Evolutionary conservation across 2,797 vertebrate genomes (phyloP).

Genomic region (Amazona ochrocephala): DNA sequence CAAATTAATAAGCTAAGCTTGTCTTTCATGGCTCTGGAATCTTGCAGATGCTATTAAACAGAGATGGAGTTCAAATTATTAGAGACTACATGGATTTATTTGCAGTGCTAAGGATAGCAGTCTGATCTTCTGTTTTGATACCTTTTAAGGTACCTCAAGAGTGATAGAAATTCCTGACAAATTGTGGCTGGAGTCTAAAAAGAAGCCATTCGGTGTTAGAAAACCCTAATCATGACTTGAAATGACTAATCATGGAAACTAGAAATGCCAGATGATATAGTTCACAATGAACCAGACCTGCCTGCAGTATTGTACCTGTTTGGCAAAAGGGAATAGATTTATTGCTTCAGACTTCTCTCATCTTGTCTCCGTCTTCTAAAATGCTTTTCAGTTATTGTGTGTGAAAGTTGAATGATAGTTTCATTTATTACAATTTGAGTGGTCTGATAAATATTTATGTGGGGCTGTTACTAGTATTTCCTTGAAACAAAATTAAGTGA

Average conservation of each 20-base stretch:
- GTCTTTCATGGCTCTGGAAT: not conserved
- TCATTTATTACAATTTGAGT: conserved; percentile 59
- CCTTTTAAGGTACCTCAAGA: not conserved
- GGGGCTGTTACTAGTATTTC: conserved; percentile 15
- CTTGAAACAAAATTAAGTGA: conserved; percentile 59
- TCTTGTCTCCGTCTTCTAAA: conserved; percentile 37
- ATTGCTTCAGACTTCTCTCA: conserved; percentile 3
- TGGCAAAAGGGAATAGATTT: conserved; percentile 4
- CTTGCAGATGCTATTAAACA: not conserved
- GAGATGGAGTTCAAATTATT: not conserved
- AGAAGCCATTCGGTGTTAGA: not conserved
- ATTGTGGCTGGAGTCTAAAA: not conserved
- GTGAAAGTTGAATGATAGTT: conserved; percentile 49
- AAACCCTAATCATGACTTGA: conserved; percentile 5
- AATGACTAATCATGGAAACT: not conserved
- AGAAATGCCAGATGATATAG: not conserved
- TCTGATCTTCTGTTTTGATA: not conserved
- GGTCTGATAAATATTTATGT: conserved; percentile 74
- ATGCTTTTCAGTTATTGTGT: not conserved
- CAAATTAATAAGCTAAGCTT: not conserved
- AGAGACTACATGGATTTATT: not conserved
- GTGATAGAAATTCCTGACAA: conserved; percentile 5
- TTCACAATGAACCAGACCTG: not conserved
- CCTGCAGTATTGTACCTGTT: not conserved
- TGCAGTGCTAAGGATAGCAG: not conserved